These are phyloP conservation scores for Chinchilla lanigera DNA, from an alignment of 2,113 vertebrate genomes.

Conservation along the genomic window DNA sequence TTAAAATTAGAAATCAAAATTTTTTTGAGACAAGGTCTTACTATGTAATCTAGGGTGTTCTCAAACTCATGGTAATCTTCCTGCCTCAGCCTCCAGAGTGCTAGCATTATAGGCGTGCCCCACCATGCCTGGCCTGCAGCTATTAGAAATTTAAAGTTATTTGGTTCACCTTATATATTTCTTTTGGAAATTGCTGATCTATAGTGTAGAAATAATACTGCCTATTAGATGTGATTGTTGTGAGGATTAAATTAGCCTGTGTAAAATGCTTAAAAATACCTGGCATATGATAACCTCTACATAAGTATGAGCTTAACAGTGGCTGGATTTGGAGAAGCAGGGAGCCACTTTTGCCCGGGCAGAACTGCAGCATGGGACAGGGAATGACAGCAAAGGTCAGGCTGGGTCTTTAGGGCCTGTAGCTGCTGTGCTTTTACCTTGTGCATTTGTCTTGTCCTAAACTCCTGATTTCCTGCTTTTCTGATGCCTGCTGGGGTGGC, in stretches of 20 bases:
- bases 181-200: neutral
- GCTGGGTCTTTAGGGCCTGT: neutral
- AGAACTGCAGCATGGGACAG: too few relatives aligned
- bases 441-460: neutral
- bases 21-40: too few relatives aligned
- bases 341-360: neutral
- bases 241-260: neutral
- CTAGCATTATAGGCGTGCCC: neutral
- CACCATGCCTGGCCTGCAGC: neutral
- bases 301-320: neutral
- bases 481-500: neutral
- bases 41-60: too few relatives aligned
- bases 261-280: neutral
- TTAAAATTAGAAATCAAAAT: neutral
- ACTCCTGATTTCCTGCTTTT: neutral
- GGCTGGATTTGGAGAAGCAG: neutral
- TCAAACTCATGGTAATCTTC: too few relatives aligned
- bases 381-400: neutral
- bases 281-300: neutral
- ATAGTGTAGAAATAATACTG: neutral
- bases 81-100: too few relatives aligned
- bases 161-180: neutral
- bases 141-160: slow-evolving; percentile 32
- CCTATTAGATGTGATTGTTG: neutral
- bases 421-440: too few relatives aligned